phyloP scores from a whole-genome alignment of 2,797 vertebrate species.

The Chrysolophus pictus region DNA sequence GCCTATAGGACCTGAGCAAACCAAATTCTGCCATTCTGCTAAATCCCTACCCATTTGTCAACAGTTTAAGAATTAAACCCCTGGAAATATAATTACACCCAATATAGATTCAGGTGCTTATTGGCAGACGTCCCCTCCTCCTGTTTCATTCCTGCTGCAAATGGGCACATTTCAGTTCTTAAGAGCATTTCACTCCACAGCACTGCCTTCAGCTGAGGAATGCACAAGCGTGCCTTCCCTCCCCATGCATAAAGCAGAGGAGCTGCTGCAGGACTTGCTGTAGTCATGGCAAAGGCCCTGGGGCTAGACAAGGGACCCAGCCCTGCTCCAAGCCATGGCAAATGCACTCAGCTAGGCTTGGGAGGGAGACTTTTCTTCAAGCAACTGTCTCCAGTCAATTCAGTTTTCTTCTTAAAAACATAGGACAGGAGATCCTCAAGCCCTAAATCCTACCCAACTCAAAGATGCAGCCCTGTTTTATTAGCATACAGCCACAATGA shows the following conservation, averaged over 20 bases:
- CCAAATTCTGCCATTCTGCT: neutral
- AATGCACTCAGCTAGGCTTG: neutral
- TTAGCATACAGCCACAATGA: neutral
- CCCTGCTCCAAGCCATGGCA: neutral
- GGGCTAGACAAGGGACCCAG: rapidly evolving
- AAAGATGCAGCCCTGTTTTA: neutral
- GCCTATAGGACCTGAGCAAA: neutral
- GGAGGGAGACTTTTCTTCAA: neutral
- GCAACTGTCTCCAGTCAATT: neutral
- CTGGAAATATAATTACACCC: neutral
- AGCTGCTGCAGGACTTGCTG: neutral
- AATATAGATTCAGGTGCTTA: neutral
- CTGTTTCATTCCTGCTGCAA: neutral
- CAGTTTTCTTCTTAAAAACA: neutral
- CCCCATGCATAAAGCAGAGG: rapidly evolving
- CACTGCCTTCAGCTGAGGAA: neutral
- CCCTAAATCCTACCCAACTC: neutral
- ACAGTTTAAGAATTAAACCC: neutral
- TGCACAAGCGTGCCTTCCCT: rapidly evolving
- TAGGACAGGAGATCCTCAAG: neutral
- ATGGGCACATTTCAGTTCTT: rapidly evolving
- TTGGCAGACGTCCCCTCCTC: neutral
- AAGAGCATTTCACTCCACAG: neutral
- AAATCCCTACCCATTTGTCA: neutral
- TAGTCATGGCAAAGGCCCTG: rapidly evolving